These are phyloP conservation scores for Uropetala carovei DNA, from an alignment of 2,888 invertebrate species.

Conservation along the genomic window DNA sequence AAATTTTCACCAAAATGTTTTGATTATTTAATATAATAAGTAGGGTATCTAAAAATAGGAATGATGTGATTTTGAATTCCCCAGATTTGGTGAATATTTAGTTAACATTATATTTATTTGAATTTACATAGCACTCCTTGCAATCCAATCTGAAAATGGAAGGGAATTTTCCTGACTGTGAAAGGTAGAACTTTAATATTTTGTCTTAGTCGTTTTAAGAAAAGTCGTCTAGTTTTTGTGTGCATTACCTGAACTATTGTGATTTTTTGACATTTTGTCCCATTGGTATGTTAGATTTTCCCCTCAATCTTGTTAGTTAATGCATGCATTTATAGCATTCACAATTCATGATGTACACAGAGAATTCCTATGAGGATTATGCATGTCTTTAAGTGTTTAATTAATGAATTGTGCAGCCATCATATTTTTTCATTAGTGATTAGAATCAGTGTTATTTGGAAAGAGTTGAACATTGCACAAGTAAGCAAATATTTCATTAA, in stretches of 20 bases:
- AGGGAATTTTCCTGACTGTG: constrained; percentile 60
- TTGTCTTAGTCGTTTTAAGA: constrained; percentile 52
- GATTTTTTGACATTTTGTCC: background rate
- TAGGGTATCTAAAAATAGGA: background rate
- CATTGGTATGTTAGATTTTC: background rate
- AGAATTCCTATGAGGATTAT: background rate
- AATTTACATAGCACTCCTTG: constrained; percentile 64
- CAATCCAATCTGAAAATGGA: constrained; percentile 64
- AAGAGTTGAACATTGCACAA: no score
- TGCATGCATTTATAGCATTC: background rate
- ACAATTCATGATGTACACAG: background rate
- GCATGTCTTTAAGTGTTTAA: background rate
- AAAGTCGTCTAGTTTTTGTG: constrained; percentile 3
- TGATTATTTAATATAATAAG: background rate
- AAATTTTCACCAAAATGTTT: background rate
- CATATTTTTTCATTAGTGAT: no score
- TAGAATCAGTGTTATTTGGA: no score
- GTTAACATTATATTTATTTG: constrained; percentile 61
- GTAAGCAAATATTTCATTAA: no score
- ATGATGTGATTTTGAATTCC: constrained; percentile 12
- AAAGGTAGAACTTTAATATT: constrained; percentile 62
- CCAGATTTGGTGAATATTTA: constrained; percentile 27
- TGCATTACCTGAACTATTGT: background rate
- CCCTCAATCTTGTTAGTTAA: background rate
- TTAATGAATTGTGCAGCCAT: background rate